Evolutionary conservation across 2,888 invertebrate genomes (phyloP).

Genomic region (Halictus quadricinctus): DNA sequence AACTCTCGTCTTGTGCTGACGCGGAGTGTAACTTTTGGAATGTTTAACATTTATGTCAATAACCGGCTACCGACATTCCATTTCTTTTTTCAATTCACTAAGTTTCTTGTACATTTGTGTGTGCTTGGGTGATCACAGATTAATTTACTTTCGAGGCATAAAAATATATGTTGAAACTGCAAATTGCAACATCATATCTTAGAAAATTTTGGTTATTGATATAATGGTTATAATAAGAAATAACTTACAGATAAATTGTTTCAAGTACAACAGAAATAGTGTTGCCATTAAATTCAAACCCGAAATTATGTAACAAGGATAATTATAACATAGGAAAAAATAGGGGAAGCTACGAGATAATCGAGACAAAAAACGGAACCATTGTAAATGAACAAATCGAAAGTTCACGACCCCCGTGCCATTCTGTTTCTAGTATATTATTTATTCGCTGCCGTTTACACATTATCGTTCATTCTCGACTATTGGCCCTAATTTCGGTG

Average conservation of each 20-base stretch:
- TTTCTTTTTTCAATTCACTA: too few relatives aligned
- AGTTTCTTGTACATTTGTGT: too few relatives aligned
- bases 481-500: conserved; percentile 70
- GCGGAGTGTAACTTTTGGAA: too few relatives aligned
- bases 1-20: too few relatives aligned
- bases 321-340: neutral
- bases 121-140: too few relatives aligned
- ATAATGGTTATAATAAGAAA: neutral
- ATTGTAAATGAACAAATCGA: neutral
- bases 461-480: conserved; percentile 68
- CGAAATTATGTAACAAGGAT: conserved; percentile 36
- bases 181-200: too few relatives aligned
- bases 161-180: too few relatives aligned
- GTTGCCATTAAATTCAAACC: neutral
- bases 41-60: too few relatives aligned
- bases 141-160: too few relatives aligned
- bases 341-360: neutral
- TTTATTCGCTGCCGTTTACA: conserved; percentile 38
- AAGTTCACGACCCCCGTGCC: conserved; percentile 45
- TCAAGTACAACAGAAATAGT: neutral
- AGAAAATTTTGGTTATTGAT: too few relatives aligned
- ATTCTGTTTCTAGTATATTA: conserved; percentile 26
- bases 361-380: neutral
- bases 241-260: neutral
- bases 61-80: too few relatives aligned